Evolutionary conservation across 2,888 invertebrate species (phyloP), one percentile per base, ranked within the genome.

Genomic region (Drosophila nr. fundita): DNA sequence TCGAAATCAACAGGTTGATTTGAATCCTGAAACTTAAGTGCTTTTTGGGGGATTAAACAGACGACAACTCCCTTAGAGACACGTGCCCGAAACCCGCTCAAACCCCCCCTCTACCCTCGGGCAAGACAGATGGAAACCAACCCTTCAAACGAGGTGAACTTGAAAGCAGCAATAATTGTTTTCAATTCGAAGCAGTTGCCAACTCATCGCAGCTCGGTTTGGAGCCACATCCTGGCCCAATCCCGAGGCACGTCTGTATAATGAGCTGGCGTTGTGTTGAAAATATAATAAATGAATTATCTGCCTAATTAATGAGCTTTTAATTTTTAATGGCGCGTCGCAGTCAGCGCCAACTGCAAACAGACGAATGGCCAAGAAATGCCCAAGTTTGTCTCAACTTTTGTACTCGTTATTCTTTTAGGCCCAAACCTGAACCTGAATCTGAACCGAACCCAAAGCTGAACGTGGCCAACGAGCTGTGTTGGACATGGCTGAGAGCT

Each of bases 301-400:
- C 90, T 87, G 82, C 76, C 76, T 92, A 91, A 92, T 91, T 91
- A 91, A 92, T 92, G 91, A 92, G 90, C 89, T 92, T 92, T 91
- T 91, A 92, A 92, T 91, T 91, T 90, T 92, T 85, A 91, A 92
- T 91, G 82, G 80, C 72, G 76, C 82, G 64, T 57, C 84, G 76
- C 84, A 76, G 78, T 72, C 83, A 75, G 60, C 67, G 49, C 67
- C 68, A 54, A 53, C 52, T 38, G 49, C 52, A 61, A 66, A 60
- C 63, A 57, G 68, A 69, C 71, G 69, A 76, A 62, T 72, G 69
- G 61, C 67, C 55, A 69, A 58, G 52, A 80, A 76, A n/a, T 45
- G 45, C 24, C 45, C 24, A 45, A 64, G 82, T 81, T 81, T 81
- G 82, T 78, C 69, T 81, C 27, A 68, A 71, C 70, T 69, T 64